Evolutionary conservation across 2,113 vertebrate species (phyloP), one percentile per base, ranked within the genome.

Genomic region (Bucco capensis): DNA sequence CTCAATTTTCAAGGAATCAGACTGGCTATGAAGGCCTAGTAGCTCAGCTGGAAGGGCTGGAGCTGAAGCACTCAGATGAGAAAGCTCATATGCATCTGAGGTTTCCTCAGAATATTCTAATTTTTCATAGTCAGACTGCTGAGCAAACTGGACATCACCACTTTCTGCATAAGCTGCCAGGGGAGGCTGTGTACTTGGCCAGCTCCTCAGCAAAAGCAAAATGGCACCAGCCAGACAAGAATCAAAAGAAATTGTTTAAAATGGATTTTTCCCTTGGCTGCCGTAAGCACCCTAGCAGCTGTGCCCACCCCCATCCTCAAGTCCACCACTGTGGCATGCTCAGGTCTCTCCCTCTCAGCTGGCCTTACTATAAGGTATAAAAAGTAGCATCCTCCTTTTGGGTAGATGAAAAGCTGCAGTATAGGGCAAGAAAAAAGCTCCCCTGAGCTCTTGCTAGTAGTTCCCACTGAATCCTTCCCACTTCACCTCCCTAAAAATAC

Each of bases 291-390:
- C 30, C 9, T 12, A 58, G 61, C 30, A 85, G 24, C 54, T 15
- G 2, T 37, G 19, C 44, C 38, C 5, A 8, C 15, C 16, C 16
- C 12, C 14, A 11, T 35, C 53, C 30, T 56, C 1, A 5, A n/a
- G 24, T 23, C 38, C 38, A 56, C 12, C 0, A 0, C 14, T 4
- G 1, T 5, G 4, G 33, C 28, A 46, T 1, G 0, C 19, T 81
- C 15, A 4, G 13, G 15, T 24, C 19, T 69, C 23, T 70, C 18
- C 28, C 86, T 31, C 33, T 62, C 33, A 46, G 23, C 47, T 66
- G 25, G 14, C 60, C 56, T 76, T 54, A 18, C 38, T 19, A 22
- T 14, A 64, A 69, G 8, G 4, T 50, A 61, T 16, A 23, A 61
- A 51, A 42, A 61, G 14, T 6, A 62, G n/a, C n/a, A 78, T 21